Conservation (phyloP, 2,888 invertebrate genomes). For the Tipula lateralis region DNA sequence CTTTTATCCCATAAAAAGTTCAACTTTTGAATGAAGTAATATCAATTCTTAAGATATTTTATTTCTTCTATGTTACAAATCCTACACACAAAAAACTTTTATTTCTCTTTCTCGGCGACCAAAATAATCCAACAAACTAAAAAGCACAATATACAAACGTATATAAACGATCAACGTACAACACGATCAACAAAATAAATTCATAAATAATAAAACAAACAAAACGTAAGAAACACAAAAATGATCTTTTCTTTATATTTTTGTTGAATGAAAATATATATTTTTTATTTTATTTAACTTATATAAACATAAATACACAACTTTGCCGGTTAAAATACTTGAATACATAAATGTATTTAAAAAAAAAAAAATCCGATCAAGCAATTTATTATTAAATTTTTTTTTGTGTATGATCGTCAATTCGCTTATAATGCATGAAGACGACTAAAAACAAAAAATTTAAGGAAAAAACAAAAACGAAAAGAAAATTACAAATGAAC, state of each 20-base stretch:
- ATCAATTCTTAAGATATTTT: not conserved
- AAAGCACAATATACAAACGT: not conserved
- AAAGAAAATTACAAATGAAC: slow-evolving; percentile 11
- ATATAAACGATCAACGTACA: too few relatives aligned
- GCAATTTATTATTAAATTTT: not conserved
- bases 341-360: not conserved
- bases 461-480: not conserved
- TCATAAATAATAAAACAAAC: slow-evolving; percentile 12
- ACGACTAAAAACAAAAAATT: slow-evolving; percentile 19
- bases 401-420: not conserved
- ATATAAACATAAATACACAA: not conserved
- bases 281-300: not conserved
- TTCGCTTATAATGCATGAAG: slow-evolving; percentile 19
- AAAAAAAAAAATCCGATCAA: slow-evolving; percentile 7
- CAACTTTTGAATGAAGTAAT: slow-evolving; percentile 19
- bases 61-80: not conserved
- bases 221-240: slow-evolving; percentile 3
- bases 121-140: not conserved
- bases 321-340: slow-evolving; percentile 1
- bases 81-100: slow-evolving; percentile 13
- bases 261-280: not conserved
- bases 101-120: not conserved
- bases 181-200: not conserved
- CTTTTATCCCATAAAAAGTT: not conserved
- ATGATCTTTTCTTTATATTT: not conserved